Percentiles rank a stretch among this genome's conserved stretches.
Evolutionary conservation across 1,140 invertebrate species (phyloP).

Genomic region (Drosophila lacteicornis): DNA sequence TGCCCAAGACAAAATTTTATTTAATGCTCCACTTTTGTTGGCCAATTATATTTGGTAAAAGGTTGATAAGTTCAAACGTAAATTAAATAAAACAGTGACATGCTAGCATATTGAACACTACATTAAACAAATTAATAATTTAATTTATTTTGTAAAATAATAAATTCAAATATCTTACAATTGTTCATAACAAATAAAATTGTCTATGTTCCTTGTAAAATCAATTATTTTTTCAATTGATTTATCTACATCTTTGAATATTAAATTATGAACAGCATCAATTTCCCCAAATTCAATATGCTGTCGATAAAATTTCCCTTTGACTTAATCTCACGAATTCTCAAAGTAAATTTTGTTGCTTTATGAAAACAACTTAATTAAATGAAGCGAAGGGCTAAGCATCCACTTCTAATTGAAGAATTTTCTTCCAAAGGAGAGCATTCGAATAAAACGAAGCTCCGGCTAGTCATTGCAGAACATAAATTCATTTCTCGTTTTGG

Average conservation of each 20-base stretch:
- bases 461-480: slow-evolving; percentile 13
- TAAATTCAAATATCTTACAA: too few species aligned
- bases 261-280: background rate
- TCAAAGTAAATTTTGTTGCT: background rate
- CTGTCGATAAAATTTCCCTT: background rate
- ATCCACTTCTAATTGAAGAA: slow-evolving; percentile 33
- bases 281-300: background rate
- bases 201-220: too few species aligned
- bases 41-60: background rate
- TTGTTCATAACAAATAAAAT: too few species aligned
- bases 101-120: too few species aligned
- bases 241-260: background rate
- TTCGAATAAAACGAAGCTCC: slow-evolving; percentile 15
- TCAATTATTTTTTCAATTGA: too few species aligned
- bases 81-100: background rate
- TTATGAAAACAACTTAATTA: slow-evolving; percentile 22
- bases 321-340: background rate
- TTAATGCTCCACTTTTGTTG: background rate
- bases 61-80: background rate
- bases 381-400: slow-evolving; percentile 33
- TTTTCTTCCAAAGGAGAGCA: background rate
- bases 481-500: slow-evolving; percentile 32
- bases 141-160: too few species aligned
- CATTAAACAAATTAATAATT: too few species aligned
- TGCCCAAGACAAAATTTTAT: slow-evolving; percentile 1